Evolutionary conservation across 2,888 invertebrate genomes (phyloP).

Genomic region (Electrophaes corylata): DNA sequence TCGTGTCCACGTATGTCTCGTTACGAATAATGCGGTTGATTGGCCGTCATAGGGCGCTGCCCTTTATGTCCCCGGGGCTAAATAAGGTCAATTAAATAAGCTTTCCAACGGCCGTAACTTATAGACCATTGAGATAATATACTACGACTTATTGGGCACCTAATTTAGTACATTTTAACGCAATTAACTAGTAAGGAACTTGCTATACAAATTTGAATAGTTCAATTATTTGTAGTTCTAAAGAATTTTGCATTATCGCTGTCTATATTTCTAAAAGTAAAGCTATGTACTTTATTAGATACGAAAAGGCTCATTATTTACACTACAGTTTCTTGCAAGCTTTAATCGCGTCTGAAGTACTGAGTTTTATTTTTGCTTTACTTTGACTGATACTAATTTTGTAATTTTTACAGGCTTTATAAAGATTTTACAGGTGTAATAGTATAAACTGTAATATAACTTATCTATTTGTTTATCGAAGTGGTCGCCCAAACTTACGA

Average conservation of each 20-base stretch:
- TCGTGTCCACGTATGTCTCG: background rate
- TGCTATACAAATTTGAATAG: background rate
- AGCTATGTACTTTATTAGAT: constrained; percentile 5
- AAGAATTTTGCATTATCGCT: constrained; percentile 20
- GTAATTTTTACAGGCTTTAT: background rate
- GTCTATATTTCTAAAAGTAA: constrained; percentile 4
- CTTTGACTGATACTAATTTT: background rate
- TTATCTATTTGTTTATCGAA: constrained; percentile 57
- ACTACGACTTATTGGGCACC: constrained; percentile 24
- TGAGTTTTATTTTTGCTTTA: constrained; percentile 6
- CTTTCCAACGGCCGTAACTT: constrained; percentile 45
- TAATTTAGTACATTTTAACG: background rate
- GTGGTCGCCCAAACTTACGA: constrained; percentile 93
- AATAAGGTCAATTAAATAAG: constrained; percentile 75
- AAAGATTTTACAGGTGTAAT: constrained; percentile 16
- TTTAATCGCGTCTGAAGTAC: constrained; percentile 3
- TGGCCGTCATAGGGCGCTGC: constrained; percentile 61
- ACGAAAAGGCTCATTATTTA: background rate
- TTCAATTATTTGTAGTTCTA: background rate
- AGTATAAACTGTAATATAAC: background rate
- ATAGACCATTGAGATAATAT: constrained; percentile 31
- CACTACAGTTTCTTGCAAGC: background rate
- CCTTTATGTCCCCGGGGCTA: constrained; percentile 60
- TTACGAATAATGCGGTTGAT: constrained; percentile 49
- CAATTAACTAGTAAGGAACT: background rate